phyloP scores from a whole-genome alignment of 1,140 invertebrate genomes.

The Megalonaias nervosa region DNA sequence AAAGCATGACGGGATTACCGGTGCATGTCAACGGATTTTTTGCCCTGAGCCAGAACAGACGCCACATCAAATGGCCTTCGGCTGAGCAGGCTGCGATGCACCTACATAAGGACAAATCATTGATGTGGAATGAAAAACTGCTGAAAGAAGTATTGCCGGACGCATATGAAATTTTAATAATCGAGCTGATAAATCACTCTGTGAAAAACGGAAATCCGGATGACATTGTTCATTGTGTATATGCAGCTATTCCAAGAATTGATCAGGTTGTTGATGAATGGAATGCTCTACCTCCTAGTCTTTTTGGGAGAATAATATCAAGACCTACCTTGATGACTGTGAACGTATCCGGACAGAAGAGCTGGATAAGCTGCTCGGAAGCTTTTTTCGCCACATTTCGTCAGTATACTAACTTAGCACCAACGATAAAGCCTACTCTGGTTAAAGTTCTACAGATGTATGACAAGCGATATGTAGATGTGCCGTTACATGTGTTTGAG shows the following conservation, averaged over 20 bases:
- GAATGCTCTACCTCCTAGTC: neutral
- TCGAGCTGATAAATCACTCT: constrained; percentile 11
- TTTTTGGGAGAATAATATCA: neutral
- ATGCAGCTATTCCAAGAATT: constrained; percentile 23
- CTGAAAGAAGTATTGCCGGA: constrained; percentile 52
- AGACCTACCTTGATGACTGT: neutral
- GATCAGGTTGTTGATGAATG: constrained; percentile 3
- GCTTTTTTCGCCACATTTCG: constrained; percentile 21
- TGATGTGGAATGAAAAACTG: constrained; percentile 59
- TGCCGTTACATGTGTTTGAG: too few relatives aligned
- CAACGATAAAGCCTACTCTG: too few relatives aligned
- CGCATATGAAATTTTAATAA: constrained; percentile 39
- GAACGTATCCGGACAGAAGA: neutral
- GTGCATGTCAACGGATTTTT: constrained; percentile 66
- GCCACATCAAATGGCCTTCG: constrained; percentile 61
- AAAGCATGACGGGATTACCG: constrained; percentile 59
- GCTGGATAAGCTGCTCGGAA: constrained; percentile 9
- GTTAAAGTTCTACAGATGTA: too few relatives aligned
- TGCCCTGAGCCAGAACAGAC: constrained; percentile 60
- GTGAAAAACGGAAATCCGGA: neutral
- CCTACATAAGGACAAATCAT: constrained; percentile 44
- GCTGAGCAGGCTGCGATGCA: constrained; percentile 36
- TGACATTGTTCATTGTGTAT: constrained; percentile 8
- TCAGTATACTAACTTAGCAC: neutral
- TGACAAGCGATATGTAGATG: too few relatives aligned